Evolutionary conservation across 1,140 invertebrate species (phyloP).

Genomic region (Penaeus chinensis): DNA sequence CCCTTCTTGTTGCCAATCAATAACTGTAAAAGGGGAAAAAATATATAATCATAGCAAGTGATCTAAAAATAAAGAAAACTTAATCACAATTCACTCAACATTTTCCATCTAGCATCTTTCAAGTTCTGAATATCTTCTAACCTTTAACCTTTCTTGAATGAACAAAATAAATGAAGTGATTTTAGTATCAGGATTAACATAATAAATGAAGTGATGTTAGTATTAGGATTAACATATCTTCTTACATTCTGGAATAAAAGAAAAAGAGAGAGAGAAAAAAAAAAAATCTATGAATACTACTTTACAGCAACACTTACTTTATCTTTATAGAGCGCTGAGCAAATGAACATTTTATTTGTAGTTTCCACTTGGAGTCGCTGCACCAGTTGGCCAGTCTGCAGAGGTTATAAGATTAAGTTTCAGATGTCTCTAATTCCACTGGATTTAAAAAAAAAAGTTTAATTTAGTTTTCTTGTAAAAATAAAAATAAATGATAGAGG

Average conservation of each 20-base stretch:
- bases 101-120: too few relatives aligned
- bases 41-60: background rate
- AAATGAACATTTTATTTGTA: constrained; percentile 54
- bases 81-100: too few relatives aligned
- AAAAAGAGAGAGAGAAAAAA: background rate
- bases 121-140: too few relatives aligned
- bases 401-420: background rate
- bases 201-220: too few relatives aligned
- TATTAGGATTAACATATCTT: too few relatives aligned
- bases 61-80: background rate
- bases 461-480: background rate
- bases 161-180: too few relatives aligned
- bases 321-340: constrained; percentile 58
- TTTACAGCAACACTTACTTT: constrained; percentile 32
- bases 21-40: constrained; percentile 18
- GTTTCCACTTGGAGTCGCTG: constrained; percentile 40
- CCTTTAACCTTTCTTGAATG: too few relatives aligned
- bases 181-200: background rate
- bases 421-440: too few relatives aligned
- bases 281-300: too few relatives aligned
- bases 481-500: background rate
- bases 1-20: constrained; percentile 51
- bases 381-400: constrained; percentile 48
- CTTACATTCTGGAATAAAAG: too few relatives aligned
- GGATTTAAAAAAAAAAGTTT: background rate